Base-by-base conservation (phyloP, 2,113 vertebrate species). In the Octodon degus region DNA sequence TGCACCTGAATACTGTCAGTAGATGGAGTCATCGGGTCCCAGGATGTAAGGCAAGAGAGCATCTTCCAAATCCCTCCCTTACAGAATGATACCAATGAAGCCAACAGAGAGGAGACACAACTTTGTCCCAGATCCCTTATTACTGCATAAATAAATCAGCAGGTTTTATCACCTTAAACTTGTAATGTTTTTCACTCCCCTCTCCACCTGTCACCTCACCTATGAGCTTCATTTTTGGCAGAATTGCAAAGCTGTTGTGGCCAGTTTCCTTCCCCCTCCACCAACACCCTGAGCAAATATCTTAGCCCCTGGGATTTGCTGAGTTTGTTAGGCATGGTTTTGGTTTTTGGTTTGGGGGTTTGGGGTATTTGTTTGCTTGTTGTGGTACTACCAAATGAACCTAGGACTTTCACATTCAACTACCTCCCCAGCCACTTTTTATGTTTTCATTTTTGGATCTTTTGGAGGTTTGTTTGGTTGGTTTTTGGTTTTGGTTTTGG, bases 201-300 rank as follows among this genome's bases (percentile, higher is more conserved):
- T 7, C 60, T 17, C 34, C 13, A 81, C 67, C 43, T 50, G 2
- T 22, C 77, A 32, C 37, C 34, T 63, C 17, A 1, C 50, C 37
- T 32, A 68, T 12, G 12, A 55, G 32, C 13, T 10, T 76, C 30
- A 0, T n/a, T 30, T 65, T 81, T 0, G 0, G 34, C 53, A 72
- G 8, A 95, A 17, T 0, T 25, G 27, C 22, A 1, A 27, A 5
- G 22, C 13, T 13, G 22, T 47, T 43, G 43, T 2, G 1, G 2
- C 47, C 6, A 5, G 16, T 30, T 7, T 53, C 22, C 84, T 16
- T 1, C 30, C 5, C 12, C 0, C 3, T 55, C 14, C 55, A 1
- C 14, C 55, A 55, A 55, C 27, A 0, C 37, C 4, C 9, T 0
- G 32, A 0, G 34, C 10, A 24, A 24, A 30, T 40, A 7, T 74